A percentile compares a stretch with the other conserved stretches of the same genome.
Evolutionary conservation across 1,140 invertebrate genomes (phyloP).

Genomic region (Drosophila willistoni): DNA sequence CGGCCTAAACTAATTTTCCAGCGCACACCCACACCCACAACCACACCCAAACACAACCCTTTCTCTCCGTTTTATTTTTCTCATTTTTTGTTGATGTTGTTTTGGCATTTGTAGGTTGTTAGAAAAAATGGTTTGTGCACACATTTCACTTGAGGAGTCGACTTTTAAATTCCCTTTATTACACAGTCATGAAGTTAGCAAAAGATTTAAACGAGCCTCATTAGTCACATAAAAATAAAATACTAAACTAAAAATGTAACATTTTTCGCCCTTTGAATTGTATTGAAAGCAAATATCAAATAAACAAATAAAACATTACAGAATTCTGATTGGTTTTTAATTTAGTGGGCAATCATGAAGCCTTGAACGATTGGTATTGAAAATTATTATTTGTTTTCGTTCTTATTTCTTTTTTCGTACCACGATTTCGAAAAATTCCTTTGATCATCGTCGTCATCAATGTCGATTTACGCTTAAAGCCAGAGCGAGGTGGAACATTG

Average conservation of each 20-base stretch:
- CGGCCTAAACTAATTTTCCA: slow-evolving; percentile 70
- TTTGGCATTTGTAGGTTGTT: slow-evolving; percentile 11
- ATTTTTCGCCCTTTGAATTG: too few species aligned
- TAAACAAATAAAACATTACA: too few species aligned
- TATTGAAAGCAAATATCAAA: too few species aligned
- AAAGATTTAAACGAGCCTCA: too few species aligned
- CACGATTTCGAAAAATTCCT: not conserved
- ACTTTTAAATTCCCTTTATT: not conserved
- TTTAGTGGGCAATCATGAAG: too few species aligned
- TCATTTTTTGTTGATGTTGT: slow-evolving; percentile 9
- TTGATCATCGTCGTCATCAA: not conserved
- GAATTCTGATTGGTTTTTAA: too few species aligned
- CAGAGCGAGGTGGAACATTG: not conserved
- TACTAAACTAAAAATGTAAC: too few species aligned
- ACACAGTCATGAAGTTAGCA: not conserved
- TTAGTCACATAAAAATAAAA: too few species aligned
- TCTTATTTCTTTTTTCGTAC: not conserved
- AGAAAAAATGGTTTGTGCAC: not conserved
- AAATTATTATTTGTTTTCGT: not conserved
- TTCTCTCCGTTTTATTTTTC: slow-evolving; percentile 19
- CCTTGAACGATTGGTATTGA: not conserved
- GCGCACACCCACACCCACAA: slow-evolving; percentile 37
- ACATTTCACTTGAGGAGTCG: not conserved
- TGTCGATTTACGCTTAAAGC: not conserved
- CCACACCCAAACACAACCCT: slow-evolving; percentile 26